Conservation (phyloP, 2,888 invertebrate species). For the Trichacis sp. region DNA sequence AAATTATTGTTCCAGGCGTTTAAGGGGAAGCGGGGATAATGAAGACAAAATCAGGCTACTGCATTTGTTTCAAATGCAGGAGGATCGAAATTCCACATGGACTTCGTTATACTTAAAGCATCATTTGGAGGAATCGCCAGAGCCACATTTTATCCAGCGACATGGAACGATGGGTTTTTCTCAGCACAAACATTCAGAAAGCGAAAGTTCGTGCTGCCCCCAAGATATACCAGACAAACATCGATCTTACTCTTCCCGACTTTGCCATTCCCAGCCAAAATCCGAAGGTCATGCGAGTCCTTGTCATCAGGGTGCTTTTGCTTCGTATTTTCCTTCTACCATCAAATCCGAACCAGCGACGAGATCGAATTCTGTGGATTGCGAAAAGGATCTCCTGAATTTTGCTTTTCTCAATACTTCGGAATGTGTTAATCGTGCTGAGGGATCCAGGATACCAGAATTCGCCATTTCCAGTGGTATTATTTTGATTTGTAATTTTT, state of each 20-base stretch:
- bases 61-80: slow-evolving; percentile 71
- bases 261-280: slow-evolving; percentile 38
- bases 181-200: slow-evolving; percentile 54
- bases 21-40: slow-evolving; percentile 56
- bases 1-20: slow-evolving; percentile 24
- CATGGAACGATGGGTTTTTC: slow-evolving; percentile 44
- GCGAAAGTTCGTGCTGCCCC: slow-evolving; percentile 44
- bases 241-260: slow-evolving; percentile 20
- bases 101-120: slow-evolving; percentile 57
- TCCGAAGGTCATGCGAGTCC: slow-evolving; percentile 12
- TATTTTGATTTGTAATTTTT: no score
- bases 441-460: no score
- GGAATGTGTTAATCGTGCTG: no score
- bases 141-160: slow-evolving; percentile 46
- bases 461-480: no score
- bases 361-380: slow-evolving; percentile 60
- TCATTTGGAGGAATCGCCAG: slow-evolving; percentile 51
- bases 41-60: slow-evolving; percentile 74
- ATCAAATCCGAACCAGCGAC: slow-evolving; percentile 59
- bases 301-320: slow-evolving; percentile 21
- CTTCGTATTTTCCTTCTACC: slow-evolving; percentile 23
- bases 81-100: slow-evolving; percentile 63
- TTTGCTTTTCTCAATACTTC: slow-evolving; percentile 35
- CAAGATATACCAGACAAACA: slow-evolving; percentile 47
- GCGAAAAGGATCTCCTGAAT: slow-evolving; percentile 54